These are phyloP conservation scores for Prionailurus viverrinus DNA, from an alignment of 2,113 vertebrate genomes.

Conservation along the genomic window DNA sequence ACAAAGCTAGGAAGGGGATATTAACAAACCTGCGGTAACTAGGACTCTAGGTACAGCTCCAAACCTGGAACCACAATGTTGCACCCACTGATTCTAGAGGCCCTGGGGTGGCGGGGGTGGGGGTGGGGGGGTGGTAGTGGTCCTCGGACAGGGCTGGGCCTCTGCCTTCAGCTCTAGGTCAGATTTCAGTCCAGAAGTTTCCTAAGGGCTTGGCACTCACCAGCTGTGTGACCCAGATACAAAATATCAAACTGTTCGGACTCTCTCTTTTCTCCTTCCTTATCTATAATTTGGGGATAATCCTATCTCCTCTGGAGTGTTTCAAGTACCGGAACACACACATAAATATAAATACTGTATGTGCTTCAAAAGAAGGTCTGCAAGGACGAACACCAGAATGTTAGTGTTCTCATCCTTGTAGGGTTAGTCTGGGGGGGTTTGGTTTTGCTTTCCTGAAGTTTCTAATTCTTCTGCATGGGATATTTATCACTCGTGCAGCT, in stretches of 20 bases:
- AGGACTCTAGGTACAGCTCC: not conserved
- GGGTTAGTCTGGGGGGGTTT: not conserved
- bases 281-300: not conserved
- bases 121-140: too few relatives aligned
- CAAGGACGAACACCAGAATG: not conserved
- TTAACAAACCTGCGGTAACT: not conserved
- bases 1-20: not conserved
- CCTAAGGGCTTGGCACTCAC: not conserved
- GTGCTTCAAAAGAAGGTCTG: not conserved
- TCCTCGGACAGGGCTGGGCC: not conserved
- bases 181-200: not conserved
- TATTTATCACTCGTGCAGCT: not conserved
- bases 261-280: not conserved
- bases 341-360: not conserved
- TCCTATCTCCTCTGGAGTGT: not conserved
- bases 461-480: not conserved
- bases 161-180: not conserved
- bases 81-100: not conserved
- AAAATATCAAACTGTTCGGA: not conserved
- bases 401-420: not conserved
- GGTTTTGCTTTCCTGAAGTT: conserved; percentile 34
- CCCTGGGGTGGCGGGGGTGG: too few relatives aligned
- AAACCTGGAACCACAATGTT: not conserved
- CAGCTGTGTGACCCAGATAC: conserved; percentile 68
- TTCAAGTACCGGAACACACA: not conserved